Percentiles rank a stretch among this genome's conserved stretches.
Conservation (phyloP, 2,113 vertebrate genomes). For the Atrichornis clamosus region DNA sequence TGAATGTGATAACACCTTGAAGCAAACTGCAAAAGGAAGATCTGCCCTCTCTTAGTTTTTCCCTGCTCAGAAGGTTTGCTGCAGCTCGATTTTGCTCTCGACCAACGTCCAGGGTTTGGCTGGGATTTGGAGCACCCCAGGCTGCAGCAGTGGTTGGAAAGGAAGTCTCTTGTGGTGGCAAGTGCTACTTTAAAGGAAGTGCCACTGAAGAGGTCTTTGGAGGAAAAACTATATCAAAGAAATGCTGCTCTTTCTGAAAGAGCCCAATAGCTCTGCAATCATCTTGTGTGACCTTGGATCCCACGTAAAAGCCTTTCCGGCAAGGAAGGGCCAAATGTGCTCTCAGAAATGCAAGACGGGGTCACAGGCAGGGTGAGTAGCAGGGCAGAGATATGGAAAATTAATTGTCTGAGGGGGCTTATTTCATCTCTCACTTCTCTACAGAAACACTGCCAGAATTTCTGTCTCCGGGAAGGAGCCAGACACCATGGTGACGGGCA, state of each 20-base stretch:
- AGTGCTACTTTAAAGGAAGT: neutral
- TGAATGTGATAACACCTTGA: neutral
- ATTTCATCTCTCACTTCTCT: neutral
- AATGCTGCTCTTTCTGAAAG: neutral
- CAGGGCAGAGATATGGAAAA: neutral
- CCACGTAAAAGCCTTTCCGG: neutral
- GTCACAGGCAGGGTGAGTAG: neutral
- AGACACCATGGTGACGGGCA: neutral
- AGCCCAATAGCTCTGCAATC: neutral
- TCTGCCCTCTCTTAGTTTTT: neutral
- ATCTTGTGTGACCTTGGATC: neutral
- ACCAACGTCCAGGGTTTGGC: neutral
- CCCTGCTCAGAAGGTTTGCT: neutral
- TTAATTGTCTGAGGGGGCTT: neutral
- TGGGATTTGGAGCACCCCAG: neutral
- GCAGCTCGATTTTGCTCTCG: neutral
- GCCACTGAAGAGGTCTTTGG: neutral
- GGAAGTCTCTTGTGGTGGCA: neutral
- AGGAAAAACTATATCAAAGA: neutral
- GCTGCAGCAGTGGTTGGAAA: neutral
- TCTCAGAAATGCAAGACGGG: accelerated
- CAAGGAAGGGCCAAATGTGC: neutral
- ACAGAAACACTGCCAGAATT: neutral
- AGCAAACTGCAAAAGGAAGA: neutral
- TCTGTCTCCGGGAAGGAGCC: neutral